Evolutionary conservation across 2,113 vertebrate genomes (phyloP), one percentile per base, ranked within the genome.

Genomic region (Podiceps cristatus): DNA sequence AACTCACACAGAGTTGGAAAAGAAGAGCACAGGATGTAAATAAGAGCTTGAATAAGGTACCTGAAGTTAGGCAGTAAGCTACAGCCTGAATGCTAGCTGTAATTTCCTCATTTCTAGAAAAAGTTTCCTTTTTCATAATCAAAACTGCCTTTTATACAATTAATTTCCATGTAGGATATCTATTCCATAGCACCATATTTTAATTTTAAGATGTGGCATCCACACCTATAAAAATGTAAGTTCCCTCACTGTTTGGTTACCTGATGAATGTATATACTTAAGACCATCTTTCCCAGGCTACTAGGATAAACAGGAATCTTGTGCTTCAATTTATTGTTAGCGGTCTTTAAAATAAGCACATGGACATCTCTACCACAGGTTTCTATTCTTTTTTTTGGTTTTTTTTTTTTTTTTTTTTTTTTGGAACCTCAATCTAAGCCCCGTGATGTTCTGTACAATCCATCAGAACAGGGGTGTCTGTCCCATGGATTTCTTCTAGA

Each of bases 341-440:
- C 13, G 63, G 24, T n/a, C 59, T 74, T 91, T n/a, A 94, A 94
- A 94, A 75, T 60, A 83, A 86, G 31, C 15, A 62, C 5, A 24
- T 13, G 31, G 29, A 47, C 27, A 42, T 31, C 14, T 81, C 52
- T 78, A 45, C 20, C 9, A 84, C 27, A 66, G 9, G 12, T 81
- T 87, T 86, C 44, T 72, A 4, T 42, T 79, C 13, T 40, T 7
- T 37, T 47, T 80, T 60, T 53, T 35, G n/a, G n/a, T n/a, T n/a
- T n/a, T 40, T 7, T 37, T 47, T 40, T 7, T 37, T 47, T 40
- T 7, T 37, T 47, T 40, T 7, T 37, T 47, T 80, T 60, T 53
- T 35, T 35, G 8, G 56, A 62, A 24, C 77, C 31, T 42, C 58
- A 80, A 17, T 11, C 19, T 42, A 49, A 91, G 7, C 5, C 13